Conservation (phyloP, 2,113 vertebrate genomes). For the Lophius piscatorius region DNA sequence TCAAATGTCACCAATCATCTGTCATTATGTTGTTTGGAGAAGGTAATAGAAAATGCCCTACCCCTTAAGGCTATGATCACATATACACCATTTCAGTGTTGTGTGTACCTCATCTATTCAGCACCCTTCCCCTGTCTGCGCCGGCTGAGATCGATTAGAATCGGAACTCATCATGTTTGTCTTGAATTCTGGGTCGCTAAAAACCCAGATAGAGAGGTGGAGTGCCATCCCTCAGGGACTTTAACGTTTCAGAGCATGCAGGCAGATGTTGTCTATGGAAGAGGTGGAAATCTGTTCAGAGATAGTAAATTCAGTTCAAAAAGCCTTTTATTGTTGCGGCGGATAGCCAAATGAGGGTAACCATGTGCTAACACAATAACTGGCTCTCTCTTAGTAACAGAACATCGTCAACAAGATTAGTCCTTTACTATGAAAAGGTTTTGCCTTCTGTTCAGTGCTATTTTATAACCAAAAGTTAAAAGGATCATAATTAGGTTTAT, state of each 20-base stretch:
- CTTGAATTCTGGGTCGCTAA: constrained; percentile 71
- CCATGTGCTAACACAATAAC: constrained; percentile 2
- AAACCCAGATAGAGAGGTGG: constrained; percentile 42
- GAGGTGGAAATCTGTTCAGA: constrained; percentile 28
- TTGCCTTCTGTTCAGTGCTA: no score
- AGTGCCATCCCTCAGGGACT: constrained; percentile 29
- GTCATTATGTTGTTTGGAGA: constrained; percentile 24
- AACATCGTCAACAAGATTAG: neutral
- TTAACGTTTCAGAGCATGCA: constrained; percentile 44
- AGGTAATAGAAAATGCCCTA: constrained; percentile 31
- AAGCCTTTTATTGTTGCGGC: constrained; percentile 31
- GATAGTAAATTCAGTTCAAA: constrained; percentile 34
- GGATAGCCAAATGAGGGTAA: constrained; percentile 13
- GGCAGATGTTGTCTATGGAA: constrained; percentile 26
- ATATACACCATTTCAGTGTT: constrained; percentile 12
- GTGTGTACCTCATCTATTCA: constrained; percentile 5
- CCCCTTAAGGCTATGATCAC: constrained; percentile 10
- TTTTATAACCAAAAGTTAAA: no score
- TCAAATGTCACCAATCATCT: constrained; percentile 31
- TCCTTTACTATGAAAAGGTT: no score
- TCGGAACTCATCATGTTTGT: constrained; percentile 57
- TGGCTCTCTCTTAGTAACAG: neutral
- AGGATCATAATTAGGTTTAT: no score
- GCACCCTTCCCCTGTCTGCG: constrained; percentile 15
- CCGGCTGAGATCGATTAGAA: constrained; percentile 51